Base-by-base conservation (phyloP, 2,888 invertebrate genomes). In the Mesorhabditis sp. region DNA sequence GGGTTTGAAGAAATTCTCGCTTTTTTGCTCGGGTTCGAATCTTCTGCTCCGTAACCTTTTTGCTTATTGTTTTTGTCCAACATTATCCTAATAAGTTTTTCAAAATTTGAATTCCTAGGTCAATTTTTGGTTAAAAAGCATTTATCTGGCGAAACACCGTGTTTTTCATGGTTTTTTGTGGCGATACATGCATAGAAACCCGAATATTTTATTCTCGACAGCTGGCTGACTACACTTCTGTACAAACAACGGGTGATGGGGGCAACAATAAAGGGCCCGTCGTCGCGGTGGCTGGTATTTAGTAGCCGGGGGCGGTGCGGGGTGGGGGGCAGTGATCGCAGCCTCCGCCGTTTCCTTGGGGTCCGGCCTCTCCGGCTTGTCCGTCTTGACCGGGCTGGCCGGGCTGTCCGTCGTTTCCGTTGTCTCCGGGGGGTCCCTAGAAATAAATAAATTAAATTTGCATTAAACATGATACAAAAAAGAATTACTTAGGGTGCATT, bases 311-410 rank as follows among this genome's bases (percentile, higher is more conserved):
- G 15, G 80, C 80, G 69, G 78, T 76, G 71, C 80, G 73, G 69
- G 80, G 76, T 69, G 80, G 76, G 67, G 78, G 77, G 73, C 78
- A 80, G 71, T 80, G 80, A 67, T 77, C 76, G 78, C 79, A 79
- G 71, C 77, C 75, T 58, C 80, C 76, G 76, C 79, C 77, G 71
- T 76, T 75, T 58, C 80, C 80, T 71, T 75, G 74, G 45, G 71
- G 73, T 78, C 84, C 84, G 64, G 82, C 80, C 28, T 82, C 80
- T 65, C 86, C 84, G 66, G 74, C 77, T 70, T 75, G 78, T 64
- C 89, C 89, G 3, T 90, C 87, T 0, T 89, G 88, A 4, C 91
- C 91, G 0, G 91, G 90, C 0, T 90, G 72, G 75, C 78, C 78
- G 70, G 76, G 73, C 65, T 72, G 71, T 73, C 76, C 78, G 61